phyloP scores from a whole-genome alignment of 2,888 invertebrate genomes.

The Catocala nupta region DNA sequence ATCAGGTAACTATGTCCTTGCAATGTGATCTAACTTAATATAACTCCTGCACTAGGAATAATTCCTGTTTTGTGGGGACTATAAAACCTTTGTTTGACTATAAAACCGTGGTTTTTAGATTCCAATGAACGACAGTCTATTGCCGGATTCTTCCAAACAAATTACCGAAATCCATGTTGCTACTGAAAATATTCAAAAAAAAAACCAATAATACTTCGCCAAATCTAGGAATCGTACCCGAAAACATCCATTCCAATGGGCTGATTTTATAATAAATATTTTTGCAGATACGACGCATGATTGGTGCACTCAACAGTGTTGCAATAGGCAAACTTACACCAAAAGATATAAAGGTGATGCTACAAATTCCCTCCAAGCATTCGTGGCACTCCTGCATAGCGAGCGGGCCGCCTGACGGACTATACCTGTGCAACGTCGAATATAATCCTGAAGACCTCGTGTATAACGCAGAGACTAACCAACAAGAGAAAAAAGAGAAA shows the following conservation, averaged over 20 bases:
- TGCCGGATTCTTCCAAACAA: no score
- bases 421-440: conserved; percentile 91
- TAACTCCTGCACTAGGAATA: no score
- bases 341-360: conserved; percentile 91
- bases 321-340: conserved; percentile 88
- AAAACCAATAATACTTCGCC: no score
- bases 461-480: conserved; percentile 56
- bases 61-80: no score
- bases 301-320: conserved; percentile 89
- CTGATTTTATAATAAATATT: not conserved
- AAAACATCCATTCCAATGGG: no score
- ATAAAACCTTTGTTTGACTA: no score
- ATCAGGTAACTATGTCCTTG: conserved; percentile 88
- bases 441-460: conserved; percentile 89
- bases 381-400: conserved; percentile 88
- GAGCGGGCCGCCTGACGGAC: conserved; percentile 89
- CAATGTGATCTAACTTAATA: no score
- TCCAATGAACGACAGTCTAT: no score
- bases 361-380: conserved; percentile 91
- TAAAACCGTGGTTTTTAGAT: no score
- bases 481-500: conserved; percentile 16
- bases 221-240: no score
- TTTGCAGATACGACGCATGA: conserved; percentile 91
- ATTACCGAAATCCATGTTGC: no score
- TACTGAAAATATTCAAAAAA: no score